Conservation (phyloP, 2,797 vertebrate genomes). For the Cottoperca gobio region DNA sequence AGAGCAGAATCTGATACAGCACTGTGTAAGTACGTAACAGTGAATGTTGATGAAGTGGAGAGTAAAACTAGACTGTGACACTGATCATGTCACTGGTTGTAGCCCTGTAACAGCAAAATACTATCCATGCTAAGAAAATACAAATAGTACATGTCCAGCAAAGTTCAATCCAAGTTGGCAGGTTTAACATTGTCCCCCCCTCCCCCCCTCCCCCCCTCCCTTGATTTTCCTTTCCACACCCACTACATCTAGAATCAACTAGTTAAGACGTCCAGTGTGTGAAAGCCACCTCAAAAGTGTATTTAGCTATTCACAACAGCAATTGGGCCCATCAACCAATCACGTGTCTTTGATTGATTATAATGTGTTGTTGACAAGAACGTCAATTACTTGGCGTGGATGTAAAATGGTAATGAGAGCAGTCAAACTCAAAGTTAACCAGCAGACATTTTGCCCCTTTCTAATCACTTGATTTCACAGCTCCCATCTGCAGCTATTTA, state of each 20-base stretch:
- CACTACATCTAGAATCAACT: conserved; percentile 7
- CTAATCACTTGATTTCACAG: conserved; percentile 34
- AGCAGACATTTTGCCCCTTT: conserved; percentile 32
- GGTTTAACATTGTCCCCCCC: conserved; percentile 5
- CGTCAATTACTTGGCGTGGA: conserved; percentile 8
- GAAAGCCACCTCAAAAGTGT: conserved; percentile 4
- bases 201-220: no score
- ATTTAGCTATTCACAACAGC: conserved; percentile 20
- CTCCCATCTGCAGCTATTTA: conserved; percentile 41
- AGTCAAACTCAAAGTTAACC: conserved; percentile 27
- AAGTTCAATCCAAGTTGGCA: conserved; percentile 20
- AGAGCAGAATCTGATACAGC: not conserved
- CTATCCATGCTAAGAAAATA: not conserved
- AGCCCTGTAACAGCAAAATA: not conserved
- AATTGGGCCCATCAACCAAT: conserved; percentile 11
- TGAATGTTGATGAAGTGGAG: conserved; percentile 11
- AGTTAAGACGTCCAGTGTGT: not conserved
- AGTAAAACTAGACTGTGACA: conserved; percentile 11
- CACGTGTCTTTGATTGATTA: conserved; percentile 15
- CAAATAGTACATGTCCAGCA: not conserved
- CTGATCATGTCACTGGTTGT: not conserved
- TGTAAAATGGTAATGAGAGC: conserved; percentile 18
- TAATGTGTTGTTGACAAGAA: conserved; percentile 31
- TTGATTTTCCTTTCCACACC: conserved; percentile 21
- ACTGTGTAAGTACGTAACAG: not conserved